A percentile compares a stretch with the other conserved stretches of the same genome.
Conservation (phyloP, 2,888 invertebrate species). For the Diploptera punctata region DNA sequence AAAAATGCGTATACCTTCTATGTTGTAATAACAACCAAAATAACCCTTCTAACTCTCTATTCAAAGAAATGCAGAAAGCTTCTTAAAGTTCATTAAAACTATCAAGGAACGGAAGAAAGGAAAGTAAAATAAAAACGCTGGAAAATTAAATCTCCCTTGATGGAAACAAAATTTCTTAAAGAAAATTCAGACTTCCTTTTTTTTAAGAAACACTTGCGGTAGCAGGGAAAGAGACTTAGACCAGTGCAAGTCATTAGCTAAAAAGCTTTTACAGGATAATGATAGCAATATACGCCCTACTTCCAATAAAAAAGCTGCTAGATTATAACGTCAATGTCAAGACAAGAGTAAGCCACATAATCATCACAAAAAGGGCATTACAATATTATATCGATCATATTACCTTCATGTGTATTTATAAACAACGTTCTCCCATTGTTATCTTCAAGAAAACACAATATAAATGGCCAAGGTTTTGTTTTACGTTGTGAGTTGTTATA, state of each 20-base stretch:
- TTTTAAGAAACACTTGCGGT: not conserved
- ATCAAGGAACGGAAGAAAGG: not conserved
- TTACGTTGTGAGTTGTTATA: too few species aligned
- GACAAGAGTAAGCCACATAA: not conserved
- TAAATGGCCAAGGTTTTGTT: too few species aligned
- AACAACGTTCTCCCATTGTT: too few species aligned
- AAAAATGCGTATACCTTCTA: too few species aligned
- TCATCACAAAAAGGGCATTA: too few species aligned
- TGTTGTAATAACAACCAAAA: too few species aligned
- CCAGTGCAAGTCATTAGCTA: constrained; percentile 15
- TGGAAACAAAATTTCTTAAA: constrained; percentile 5
- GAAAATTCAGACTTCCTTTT: not conserved
- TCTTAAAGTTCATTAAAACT: constrained; percentile 8
- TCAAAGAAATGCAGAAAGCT: too few species aligned
- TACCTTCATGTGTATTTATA: too few species aligned
- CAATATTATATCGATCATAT: too few species aligned
- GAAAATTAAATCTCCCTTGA: not conserved
- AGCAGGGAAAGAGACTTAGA: not conserved
- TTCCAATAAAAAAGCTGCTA: constrained; percentile 6
- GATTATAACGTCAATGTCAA: not conserved
- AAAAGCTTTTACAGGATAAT: constrained; percentile 22
- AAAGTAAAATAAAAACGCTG: not conserved
- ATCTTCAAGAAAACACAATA: too few species aligned
- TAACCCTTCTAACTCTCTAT: too few species aligned
- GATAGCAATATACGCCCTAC: constrained; percentile 7